These are phyloP conservation scores for Carassius auratus DNA, from an alignment of 2,113 vertebrate genomes.

Conservation along the genomic window DNA sequence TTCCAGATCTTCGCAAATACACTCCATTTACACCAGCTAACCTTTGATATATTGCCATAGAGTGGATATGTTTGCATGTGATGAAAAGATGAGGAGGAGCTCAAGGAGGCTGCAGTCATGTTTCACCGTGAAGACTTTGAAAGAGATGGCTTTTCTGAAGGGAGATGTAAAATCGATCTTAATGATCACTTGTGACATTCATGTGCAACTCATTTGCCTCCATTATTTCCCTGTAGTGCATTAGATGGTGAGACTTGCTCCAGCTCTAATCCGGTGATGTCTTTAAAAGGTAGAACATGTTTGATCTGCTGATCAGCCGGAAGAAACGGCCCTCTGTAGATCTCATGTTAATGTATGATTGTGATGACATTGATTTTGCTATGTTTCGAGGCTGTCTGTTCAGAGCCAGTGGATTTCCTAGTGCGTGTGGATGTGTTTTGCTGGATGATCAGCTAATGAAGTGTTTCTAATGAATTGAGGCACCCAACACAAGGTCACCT, in stretches of 20 bases:
- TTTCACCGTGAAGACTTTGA: slow-evolving; percentile 20
- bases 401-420: not conserved
- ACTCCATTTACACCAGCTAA: slow-evolving; percentile 70
- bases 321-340: slow-evolving; percentile 22
- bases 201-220: slow-evolving; percentile 50
- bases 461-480: slow-evolving; percentile 79
- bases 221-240: slow-evolving; percentile 43
- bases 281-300: slow-evolving; percentile 31
- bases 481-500: slow-evolving; percentile 76
- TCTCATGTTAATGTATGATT: slow-evolving; percentile 23
- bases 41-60: slow-evolving; percentile 64
- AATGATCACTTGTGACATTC: slow-evolving; percentile 55
- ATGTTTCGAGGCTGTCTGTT: slow-evolving; percentile 11
- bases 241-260: slow-evolving; percentile 42
- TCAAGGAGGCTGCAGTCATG: not conserved
- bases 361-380: slow-evolving; percentile 23
- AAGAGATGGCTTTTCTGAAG: slow-evolving; percentile 26
- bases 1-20: slow-evolving; percentile 67
- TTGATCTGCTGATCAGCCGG: slow-evolving; percentile 43
- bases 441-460: slow-evolving; percentile 77
- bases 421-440: slow-evolving; percentile 64
- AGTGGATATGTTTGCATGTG: slow-evolving; percentile 17
- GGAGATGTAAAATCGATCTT: slow-evolving; percentile 55
- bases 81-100: slow-evolving; percentile 18
- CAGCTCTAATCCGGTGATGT: slow-evolving; percentile 42